Evolutionary conservation across 2,888 invertebrate genomes (phyloP).

Genomic region (Trissoscelio sp.): DNA sequence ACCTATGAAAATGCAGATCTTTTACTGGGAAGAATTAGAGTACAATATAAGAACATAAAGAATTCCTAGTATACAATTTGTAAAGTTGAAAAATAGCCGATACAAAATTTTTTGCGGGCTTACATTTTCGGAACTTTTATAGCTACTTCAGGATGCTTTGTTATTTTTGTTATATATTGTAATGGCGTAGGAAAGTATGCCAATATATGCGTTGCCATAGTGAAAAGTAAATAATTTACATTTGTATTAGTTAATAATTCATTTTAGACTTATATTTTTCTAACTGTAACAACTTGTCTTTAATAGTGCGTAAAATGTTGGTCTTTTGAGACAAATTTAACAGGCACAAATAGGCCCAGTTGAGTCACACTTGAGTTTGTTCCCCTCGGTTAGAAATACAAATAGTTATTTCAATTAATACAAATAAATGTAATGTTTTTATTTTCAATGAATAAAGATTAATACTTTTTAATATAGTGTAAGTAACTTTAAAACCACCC

Average conservation of each 20-base stretch:
- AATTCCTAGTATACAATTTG: neutral
- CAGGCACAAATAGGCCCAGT: too few species aligned
- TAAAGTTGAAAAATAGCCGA: neutral
- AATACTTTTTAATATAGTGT: conserved; percentile 2
- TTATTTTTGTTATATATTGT: conserved; percentile 55
- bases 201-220: too few species aligned
- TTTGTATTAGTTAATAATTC: conserved; percentile 4
- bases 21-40: conserved; percentile 10
- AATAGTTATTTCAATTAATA: too few species aligned
- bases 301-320: too few species aligned
- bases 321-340: too few species aligned
- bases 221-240: conserved; percentile 52
- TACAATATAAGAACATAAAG: neutral
- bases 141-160: conserved; percentile 20
- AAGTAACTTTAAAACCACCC: too few species aligned
- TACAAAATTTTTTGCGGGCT: conserved; percentile 33
- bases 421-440: conserved; percentile 6
- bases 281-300: too few species aligned
- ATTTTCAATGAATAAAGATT: conserved; percentile 20
- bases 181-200: conserved; percentile 68
- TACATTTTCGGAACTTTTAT: conserved; percentile 3
- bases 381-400: too few species aligned
- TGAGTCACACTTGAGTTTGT: too few species aligned
- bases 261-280: too few species aligned
- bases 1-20: neutral